Base-by-base conservation (phyloP, 2,113 vertebrate genomes). In the Lycaon pictus region DNA sequence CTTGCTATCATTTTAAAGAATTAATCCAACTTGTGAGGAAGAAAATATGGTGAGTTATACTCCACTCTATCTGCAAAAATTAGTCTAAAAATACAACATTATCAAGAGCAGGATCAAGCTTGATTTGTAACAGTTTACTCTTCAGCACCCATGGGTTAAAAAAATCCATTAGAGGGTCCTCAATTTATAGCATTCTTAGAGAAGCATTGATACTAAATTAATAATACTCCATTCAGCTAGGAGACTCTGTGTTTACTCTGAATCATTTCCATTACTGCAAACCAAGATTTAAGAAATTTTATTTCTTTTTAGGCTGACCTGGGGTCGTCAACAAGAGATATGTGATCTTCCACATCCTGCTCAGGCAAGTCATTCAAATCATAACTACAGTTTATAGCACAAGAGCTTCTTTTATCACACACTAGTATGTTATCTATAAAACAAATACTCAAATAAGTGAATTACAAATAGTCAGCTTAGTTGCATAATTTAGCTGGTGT, bases 211-310 rank as follows among this genome's bases (percentile, higher is more conserved):
- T 56, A 60, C 12, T 51, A 93, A 92, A 58, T 63, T 83, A 87
- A 81, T 32, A 93, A 55, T 35, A 84, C 32, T 22, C 3, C 25
- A 55, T n/a, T 80, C n/a, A 62, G 29, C 55, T 7, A 71, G 37
- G 60, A 72, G 12, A 77, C 6, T 5, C 11, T 79, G 13, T 85
- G 7, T 56, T 91, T 88, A 83, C n/a, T 72, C 35, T 53, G 74
- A 95, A 71, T 69, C 8, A 53, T 27, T 83, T 53, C 37, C 32
- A 32, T 60, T 56, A 53, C 27, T 35, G 15, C 13, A n/a, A 80
- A 95, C 29, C 65, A 80, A 67, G 62, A 81, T 80, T 90, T 65
- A 63, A 87, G 53, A 82, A 32, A 25, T 63, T 89, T 89, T n/a
- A 11, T 85, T 92, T 93, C 37, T 83, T 83, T 83, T 72, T 65